Evolutionary conservation across 2,113 vertebrate genomes (phyloP).

Genomic region (Atherinomorus stipes): DNA sequence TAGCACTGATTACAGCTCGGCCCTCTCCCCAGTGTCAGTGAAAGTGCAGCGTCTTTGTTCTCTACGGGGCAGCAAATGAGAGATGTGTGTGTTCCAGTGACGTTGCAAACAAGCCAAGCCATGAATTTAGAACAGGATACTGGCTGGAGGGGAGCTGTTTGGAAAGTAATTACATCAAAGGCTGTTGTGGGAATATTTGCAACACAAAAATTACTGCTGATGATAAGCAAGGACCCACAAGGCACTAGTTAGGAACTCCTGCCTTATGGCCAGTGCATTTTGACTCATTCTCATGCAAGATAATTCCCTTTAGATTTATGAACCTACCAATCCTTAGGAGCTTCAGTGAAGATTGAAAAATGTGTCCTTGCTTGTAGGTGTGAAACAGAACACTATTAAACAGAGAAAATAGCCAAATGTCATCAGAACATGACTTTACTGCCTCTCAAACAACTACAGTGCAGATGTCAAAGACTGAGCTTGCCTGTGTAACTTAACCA

Average conservation of each 20-base stretch:
- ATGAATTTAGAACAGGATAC: constrained; percentile 78
- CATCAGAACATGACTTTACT: neutral
- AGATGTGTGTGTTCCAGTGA: constrained; percentile 69
- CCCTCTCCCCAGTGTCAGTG: constrained; percentile 16
- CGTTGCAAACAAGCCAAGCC: constrained; percentile 69
- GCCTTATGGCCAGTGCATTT: constrained; percentile 65
- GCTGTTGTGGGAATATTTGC: constrained; percentile 79
- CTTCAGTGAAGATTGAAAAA: constrained; percentile 28
- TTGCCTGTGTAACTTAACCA: neutral
- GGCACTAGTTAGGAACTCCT: constrained; percentile 75
- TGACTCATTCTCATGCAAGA: constrained; percentile 67
- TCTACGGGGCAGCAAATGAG: constrained; percentile 59
- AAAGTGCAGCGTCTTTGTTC: constrained; percentile 40
- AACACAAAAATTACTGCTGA: constrained; percentile 76
- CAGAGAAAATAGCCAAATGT: neutral
- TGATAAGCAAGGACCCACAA: constrained; percentile 77
- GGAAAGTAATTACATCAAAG: constrained; percentile 85
- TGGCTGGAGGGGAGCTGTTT: constrained; percentile 78
- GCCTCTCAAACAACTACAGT: neutral
- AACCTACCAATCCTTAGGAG: constrained; percentile 46
- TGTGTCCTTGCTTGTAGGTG: constrained; percentile 6
- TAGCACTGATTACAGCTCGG: constrained; percentile 10
- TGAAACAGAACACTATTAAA: constrained; percentile 2
- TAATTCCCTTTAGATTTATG: constrained; percentile 69
- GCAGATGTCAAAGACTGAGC: neutral